phyloP scores from a whole-genome alignment of 2,888 invertebrate genomes.

The Neoscelio sp. region DNA sequence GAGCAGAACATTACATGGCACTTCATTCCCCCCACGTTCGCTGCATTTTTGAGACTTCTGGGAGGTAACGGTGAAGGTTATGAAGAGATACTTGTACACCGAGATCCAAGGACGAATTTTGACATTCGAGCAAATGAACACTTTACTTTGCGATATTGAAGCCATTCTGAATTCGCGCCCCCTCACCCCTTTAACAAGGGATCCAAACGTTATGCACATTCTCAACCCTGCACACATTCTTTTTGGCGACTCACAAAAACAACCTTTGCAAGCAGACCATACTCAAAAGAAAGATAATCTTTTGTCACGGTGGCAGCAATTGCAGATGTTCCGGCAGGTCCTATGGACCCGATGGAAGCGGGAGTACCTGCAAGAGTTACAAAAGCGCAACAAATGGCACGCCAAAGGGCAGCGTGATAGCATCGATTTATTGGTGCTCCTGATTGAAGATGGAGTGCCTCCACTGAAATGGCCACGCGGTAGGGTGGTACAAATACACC shows the following conservation, averaged over 20 bases:
- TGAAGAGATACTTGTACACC: constrained; percentile 21
- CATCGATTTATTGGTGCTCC: constrained; percentile 72
- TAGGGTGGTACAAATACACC: constrained; percentile 69
- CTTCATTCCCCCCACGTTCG: constrained; percentile 14
- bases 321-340: constrained; percentile 33
- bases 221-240: constrained; percentile 76
- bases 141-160: constrained; percentile 27
- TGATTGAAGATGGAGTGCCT: constrained; percentile 74
- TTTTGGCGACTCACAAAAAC: constrained; percentile 67
- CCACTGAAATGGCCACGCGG: constrained; percentile 74
- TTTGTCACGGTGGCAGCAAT: constrained; percentile 48
- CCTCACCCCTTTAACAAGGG: constrained; percentile 59
- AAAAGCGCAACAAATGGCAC: constrained; percentile 60
- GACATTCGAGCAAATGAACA: constrained; percentile 24
- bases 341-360: constrained; percentile 57
- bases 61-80: constrained; percentile 21
- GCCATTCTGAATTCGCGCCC: constrained; percentile 52
- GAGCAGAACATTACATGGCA: constrained; percentile 2
- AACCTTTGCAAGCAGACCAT: constrained; percentile 64
- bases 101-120: neutral
- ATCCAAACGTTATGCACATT: constrained; percentile 61
- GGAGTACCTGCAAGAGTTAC: constrained; percentile 66
- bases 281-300: constrained; percentile 32
- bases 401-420: constrained; percentile 56
- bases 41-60: constrained; percentile 23